Evolutionary conservation across 2,113 vertebrate species (phyloP).

Genomic region (Scophthalmus maximus): DNA sequence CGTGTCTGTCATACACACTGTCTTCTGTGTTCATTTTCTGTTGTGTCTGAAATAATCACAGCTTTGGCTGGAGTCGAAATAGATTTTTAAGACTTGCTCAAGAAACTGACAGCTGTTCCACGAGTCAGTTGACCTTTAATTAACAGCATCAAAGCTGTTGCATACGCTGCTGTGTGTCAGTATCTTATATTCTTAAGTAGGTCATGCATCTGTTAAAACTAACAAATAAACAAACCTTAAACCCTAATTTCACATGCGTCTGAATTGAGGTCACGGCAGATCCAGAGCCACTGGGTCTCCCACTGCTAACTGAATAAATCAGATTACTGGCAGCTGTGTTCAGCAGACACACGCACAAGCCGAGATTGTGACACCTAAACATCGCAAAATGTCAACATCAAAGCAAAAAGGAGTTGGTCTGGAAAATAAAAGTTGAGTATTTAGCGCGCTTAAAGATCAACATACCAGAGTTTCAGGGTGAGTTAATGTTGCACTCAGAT

Average conservation of each 20-base stretch:
- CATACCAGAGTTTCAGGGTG: neutral
- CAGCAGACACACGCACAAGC: neutral
- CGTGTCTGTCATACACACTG: slow-evolving; percentile 11
- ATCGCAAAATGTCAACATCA: neutral
- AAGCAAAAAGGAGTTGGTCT: neutral
- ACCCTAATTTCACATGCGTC: slow-evolving; percentile 11
- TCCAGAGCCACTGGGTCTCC: neutral
- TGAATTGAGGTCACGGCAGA: slow-evolving; percentile 14
- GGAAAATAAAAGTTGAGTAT: neutral
- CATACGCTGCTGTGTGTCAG: neutral
- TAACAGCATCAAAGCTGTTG: slow-evolving; percentile 18
- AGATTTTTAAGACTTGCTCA: slow-evolving; percentile 8
- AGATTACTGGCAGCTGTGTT: slow-evolving; percentile 10
- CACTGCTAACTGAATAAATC: slow-evolving; percentile 16
- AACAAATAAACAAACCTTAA: slow-evolving; percentile 10
- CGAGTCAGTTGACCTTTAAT: slow-evolving; percentile 24
- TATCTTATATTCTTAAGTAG: neutral
- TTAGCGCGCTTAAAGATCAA: neutral
- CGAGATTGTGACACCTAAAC: neutral
- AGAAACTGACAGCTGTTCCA: slow-evolving; percentile 10
- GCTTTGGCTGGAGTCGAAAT: slow-evolving; percentile 15
- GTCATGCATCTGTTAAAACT: neutral
- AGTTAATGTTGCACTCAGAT: neutral
- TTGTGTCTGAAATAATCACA: slow-evolving; percentile 2
- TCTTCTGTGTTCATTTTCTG: slow-evolving; percentile 15